These are phyloP conservation scores for Tetragonula clypearis DNA, from an alignment of 1,140 invertebrate genomes.

Conservation along the genomic window DNA sequence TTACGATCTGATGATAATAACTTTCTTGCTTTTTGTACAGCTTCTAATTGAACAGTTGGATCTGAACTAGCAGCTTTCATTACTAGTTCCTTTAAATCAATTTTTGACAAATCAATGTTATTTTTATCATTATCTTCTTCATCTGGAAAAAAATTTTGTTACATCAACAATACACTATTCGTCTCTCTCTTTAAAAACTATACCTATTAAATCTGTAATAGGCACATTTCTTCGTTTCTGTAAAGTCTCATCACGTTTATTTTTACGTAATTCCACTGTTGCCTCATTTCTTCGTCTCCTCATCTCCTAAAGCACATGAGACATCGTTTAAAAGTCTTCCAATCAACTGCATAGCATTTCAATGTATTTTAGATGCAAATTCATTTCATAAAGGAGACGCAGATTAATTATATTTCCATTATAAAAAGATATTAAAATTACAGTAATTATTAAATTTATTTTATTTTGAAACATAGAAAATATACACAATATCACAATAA, in stretches of 20 bases:
- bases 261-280: constrained; percentile 97
- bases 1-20: constrained; percentile 98
- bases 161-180: background rate
- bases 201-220: constrained; percentile 89
- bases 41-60: constrained; percentile 88
- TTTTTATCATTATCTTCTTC: constrained; percentile 89
- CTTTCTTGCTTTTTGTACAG: constrained; percentile 95
- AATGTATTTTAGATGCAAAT: background rate
- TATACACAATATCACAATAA: background rate
- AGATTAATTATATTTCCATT: background rate
- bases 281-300: constrained; percentile 97
- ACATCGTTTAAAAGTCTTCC: background rate
- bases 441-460: background rate
- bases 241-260: constrained; percentile 97
- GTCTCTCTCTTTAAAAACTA: constrained; percentile 13
- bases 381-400: too few species aligned
- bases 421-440: background rate
- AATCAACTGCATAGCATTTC: background rate
- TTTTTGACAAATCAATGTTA: constrained; percentile 81
- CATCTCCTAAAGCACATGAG: constrained; percentile 89
- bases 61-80: constrained; percentile 87
- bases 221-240: constrained; percentile 97
- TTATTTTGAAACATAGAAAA: background rate
- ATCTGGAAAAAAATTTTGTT: constrained; percentile 78
- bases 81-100: constrained; percentile 87